phyloP scores from a whole-genome alignment of 2,113 vertebrate genomes.

The Crotalus tigris region DNA sequence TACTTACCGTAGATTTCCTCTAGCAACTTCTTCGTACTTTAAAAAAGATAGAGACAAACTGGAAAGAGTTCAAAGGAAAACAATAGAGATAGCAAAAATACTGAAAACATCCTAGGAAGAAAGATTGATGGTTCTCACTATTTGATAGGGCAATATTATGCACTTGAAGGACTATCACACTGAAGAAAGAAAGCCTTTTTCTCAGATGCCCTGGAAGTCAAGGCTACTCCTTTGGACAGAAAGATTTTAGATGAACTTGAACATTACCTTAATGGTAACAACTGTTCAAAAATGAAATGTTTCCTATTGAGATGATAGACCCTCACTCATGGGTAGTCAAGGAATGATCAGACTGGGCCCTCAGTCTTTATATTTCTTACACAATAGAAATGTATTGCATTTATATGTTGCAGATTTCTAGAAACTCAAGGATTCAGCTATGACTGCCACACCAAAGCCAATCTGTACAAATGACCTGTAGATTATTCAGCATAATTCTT shows the following conservation, averaged over 20 bases:
- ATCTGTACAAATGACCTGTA: background rate
- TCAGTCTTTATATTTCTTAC: background rate
- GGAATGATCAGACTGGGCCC: background rate
- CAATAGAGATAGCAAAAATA: background rate
- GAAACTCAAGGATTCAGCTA: background rate
- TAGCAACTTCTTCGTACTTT: background rate
- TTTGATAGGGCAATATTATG: background rate
- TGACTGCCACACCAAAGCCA: background rate
- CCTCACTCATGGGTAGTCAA: background rate
- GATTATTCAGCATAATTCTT: slow-evolving; percentile 8
- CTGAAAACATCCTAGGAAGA: background rate
- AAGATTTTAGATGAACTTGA: background rate
- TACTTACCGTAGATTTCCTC: background rate
- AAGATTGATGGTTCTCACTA: background rate
- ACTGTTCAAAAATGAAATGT: background rate
- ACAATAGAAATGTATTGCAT: background rate
- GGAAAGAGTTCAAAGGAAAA: background rate
- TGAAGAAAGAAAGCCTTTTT: background rate
- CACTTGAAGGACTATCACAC: background rate
- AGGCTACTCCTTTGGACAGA: background rate
- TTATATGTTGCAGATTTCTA: background rate
- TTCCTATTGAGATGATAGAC: background rate
- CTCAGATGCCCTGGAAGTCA: background rate
- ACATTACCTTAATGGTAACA: background rate
- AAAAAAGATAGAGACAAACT: background rate